phyloP scores from a whole-genome alignment of 2,888 invertebrate genomes.

The Gandaritis pyraliata region DNA sequence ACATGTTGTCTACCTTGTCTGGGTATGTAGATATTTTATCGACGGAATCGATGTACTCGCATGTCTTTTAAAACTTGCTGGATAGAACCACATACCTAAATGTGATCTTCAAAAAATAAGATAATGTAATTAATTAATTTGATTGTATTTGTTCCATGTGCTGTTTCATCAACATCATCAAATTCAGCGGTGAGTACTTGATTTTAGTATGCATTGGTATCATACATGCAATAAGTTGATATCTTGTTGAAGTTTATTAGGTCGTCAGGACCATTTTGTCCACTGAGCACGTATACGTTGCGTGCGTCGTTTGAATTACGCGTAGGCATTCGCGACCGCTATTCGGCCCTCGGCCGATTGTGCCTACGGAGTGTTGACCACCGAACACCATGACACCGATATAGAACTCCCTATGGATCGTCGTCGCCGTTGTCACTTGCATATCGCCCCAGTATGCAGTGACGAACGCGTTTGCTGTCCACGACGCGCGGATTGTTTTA shows the following conservation, averaged over 20 bases:
- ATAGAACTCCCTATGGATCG: conserved; percentile 69
- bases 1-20: conserved; percentile 78
- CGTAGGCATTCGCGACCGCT: conserved; percentile 83
- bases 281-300: conserved; percentile 71
- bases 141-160: conserved; percentile 75
- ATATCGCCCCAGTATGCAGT: conserved; percentile 63
- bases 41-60: conserved; percentile 17
- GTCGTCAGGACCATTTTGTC: conserved; percentile 75
- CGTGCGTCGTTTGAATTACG: conserved; percentile 79
- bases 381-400: conserved; percentile 76
- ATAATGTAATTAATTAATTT: conserved; percentile 16
- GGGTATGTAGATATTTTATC: conserved; percentile 52
- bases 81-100: background rate
- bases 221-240: conserved; percentile 54
- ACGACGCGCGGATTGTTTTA: conserved; percentile 64
- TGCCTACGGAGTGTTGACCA: conserved; percentile 47
- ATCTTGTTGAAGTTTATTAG: conserved; percentile 71
- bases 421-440: conserved; percentile 55
- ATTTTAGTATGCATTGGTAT: conserved; percentile 48
- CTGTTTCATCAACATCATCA: conserved; percentile 51
- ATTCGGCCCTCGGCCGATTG: conserved; percentile 70
- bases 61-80: conserved; percentile 1
- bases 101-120: too few species aligned
- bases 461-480: conserved; percentile 72
- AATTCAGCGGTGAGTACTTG: conserved; percentile 71